Evolutionary conservation across 2,797 vertebrate species (phyloP).

Genomic region (Eulemur rubriventer): DNA sequence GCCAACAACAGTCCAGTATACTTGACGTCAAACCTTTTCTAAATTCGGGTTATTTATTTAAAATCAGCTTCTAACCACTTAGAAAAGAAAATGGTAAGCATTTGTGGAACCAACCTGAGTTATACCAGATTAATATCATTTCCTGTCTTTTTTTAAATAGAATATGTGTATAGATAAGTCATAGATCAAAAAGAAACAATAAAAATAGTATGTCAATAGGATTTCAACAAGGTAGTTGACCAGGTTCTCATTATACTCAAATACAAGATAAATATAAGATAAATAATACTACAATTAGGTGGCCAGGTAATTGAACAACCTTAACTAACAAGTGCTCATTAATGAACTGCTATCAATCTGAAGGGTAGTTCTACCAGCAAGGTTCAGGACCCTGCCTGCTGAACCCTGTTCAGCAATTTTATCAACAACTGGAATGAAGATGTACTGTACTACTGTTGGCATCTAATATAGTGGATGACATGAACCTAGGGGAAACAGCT

Average conservation of each 20-base stretch:
- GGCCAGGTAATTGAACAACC: not conserved
- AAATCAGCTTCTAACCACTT: not conserved
- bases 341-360: not conserved
- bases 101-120: not conserved
- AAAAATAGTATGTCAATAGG: not conserved
- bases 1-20: not conserved
- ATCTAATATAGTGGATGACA: not conserved
- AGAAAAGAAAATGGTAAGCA: slow-evolving; percentile 31
- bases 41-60: slow-evolving; percentile 40
- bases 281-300: not conserved
- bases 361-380: not conserved
- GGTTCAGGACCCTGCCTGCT: not conserved
- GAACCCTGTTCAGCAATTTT: not conserved
- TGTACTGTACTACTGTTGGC: not conserved
- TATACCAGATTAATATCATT: not conserved
- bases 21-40: not conserved
- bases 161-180: not conserved
- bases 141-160: not conserved
- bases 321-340: not conserved
- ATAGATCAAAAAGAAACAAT: not conserved
- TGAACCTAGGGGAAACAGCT: not conserved
- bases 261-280: not conserved
- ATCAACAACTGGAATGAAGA: slow-evolving; percentile 21
- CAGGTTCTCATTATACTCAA: not conserved
- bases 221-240: not conserved